Conservation (phyloP, 2,113 vertebrate species). For the Rhagologus leucostigma region DNA sequence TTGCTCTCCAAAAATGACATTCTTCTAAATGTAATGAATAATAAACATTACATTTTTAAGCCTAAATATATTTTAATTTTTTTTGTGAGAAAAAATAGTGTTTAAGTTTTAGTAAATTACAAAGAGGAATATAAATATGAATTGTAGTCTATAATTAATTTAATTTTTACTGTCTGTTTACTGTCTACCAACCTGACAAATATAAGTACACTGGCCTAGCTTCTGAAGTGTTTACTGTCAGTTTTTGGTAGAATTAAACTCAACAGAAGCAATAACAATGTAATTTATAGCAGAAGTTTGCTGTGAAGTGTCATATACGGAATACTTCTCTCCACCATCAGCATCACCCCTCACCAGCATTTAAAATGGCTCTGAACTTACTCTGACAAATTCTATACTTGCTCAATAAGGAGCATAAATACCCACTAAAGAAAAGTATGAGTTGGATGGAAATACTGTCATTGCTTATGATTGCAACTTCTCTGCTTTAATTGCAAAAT, state of each 20-base stretch:
- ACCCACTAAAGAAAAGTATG: background rate
- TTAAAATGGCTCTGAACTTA: background rate
- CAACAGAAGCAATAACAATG: background rate
- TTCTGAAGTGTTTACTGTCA: background rate
- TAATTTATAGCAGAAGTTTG: background rate
- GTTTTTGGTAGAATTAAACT: background rate
- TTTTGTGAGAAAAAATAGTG: background rate
- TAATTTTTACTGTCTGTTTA: background rate
- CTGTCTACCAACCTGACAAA: background rate
- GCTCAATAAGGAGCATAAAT: background rate
- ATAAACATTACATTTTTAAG: background rate
- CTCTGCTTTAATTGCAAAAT: background rate
- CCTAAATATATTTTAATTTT: background rate
- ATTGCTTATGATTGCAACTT: background rate
- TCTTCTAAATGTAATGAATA: background rate
- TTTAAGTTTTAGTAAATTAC: background rate
- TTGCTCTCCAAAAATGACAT: background rate
- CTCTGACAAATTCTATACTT: background rate
- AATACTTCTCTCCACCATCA: background rate
- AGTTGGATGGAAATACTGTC: background rate
- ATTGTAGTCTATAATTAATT: background rate
- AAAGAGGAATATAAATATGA: background rate
- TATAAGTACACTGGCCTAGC: background rate
- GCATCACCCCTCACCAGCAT: background rate
- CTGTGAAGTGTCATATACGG: background rate